Conservation (phyloP, 2,797 vertebrate genomes). For the Notolepis coatsorum region DNA sequence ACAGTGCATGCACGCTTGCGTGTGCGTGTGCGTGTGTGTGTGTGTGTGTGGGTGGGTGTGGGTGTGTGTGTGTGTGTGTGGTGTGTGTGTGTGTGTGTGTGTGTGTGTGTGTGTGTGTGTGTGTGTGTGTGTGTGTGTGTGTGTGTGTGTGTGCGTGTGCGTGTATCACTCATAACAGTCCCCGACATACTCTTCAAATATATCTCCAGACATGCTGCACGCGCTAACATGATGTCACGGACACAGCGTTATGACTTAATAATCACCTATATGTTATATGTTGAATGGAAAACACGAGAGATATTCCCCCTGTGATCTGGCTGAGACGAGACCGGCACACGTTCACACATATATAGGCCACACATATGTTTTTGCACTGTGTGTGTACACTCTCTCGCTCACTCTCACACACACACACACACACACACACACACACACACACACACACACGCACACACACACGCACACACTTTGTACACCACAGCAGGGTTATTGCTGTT, state of each 20-base stretch:
- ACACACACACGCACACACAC: not conserved
- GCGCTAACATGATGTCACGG: not conserved
- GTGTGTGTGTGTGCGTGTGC: not conserved
- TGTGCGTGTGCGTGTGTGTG: not conserved
- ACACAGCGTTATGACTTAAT: constrained; percentile 40
- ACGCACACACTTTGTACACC: not conserved
- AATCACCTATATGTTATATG: constrained; percentile 25
- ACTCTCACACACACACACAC: not conserved
- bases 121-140: constrained; percentile 7
- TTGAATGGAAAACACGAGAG: constrained; percentile 23
- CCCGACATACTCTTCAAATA: constrained; percentile 1
- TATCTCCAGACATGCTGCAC: constrained; percentile 3
- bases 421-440: not conserved
- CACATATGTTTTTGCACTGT: not conserved
- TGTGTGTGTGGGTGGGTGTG: not conserved
- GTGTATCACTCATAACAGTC: not conserved
- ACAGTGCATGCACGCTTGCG: constrained; percentile 54
- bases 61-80: not conserved
- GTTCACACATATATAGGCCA: no score
- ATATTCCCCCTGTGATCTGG: constrained; percentile 35
- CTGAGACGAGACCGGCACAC: no score
- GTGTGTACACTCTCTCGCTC: not conserved
- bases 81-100: constrained; percentile 2
- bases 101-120: not conserved
- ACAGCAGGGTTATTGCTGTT: not conserved